Evolutionary conservation across 2,113 vertebrate species (phyloP), one percentile per base, ranked within the genome.

Genomic region (Siniperca chuatsi): DNA sequence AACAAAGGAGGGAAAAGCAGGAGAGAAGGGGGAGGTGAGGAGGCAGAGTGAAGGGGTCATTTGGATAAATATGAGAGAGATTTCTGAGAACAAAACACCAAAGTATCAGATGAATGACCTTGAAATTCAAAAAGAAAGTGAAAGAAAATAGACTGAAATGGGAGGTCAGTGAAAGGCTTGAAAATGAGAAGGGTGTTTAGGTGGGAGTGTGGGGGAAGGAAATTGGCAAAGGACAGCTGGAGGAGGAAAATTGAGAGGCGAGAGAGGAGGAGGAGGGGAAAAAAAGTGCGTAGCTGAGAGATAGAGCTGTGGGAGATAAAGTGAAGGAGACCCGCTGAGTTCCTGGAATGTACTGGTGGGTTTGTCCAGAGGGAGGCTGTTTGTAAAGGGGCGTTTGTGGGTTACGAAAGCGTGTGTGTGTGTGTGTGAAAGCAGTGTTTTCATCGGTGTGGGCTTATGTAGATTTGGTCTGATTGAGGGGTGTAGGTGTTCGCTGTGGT

Each of bases 341-440:
- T 94, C 87, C 79, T 61, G 87, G 92, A 93, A 93, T 92, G 90
- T 90, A 16, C 85, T 66, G 86, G 42, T 67, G 86, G 64, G 68
- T 87, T 85, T 55, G 75, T 91, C 79, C 79, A 35, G 75, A 69
- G 83, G 84, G 89, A 85, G 87, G 76, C 15, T 83, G 84, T 81
- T 89, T 81, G 89, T 60, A 69, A 81, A 81, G 74, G 62, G 61
- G 25, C 44, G n/a, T 75, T 40, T 68, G 75, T 70, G 82, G 79
- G 85, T 81, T 81, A 86, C 69, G 80, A 88, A 80, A 85, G 82
- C 11, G 33, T 48, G 16, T 46, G 81, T 88, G 77, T 87, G 82
- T 77, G 42, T 62, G 78, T 81, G 69, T 75, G 82, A 54, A 29
- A 21, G 52, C 25, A 37, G 35, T 23, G 65, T 73, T 77, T 78